Evolutionary conservation across 2,113 vertebrate species (phyloP).

Genomic region (Esox niger): DNA sequence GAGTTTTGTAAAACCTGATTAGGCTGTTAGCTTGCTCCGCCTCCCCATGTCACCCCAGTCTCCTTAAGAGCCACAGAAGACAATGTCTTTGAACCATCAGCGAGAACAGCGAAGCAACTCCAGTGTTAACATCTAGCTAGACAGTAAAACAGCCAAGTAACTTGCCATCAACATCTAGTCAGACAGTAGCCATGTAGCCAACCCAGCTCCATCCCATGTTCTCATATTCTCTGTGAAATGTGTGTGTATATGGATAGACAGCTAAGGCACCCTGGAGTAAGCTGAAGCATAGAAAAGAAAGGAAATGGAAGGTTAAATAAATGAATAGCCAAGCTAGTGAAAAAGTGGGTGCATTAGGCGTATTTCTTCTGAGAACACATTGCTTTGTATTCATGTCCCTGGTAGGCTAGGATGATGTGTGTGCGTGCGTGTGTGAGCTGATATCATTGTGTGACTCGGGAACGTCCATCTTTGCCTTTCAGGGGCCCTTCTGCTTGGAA

Average conservation of each 20-base stretch:
- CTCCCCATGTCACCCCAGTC: background rate
- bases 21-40: conserved; percentile 5
- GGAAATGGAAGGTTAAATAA: conserved; percentile 61
- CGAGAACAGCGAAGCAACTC: background rate
- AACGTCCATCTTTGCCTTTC: conserved; percentile 79
- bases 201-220: conserved; percentile 39
- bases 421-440: conserved; percentile 36
- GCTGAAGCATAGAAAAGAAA: conserved; percentile 55
- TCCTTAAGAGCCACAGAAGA: background rate
- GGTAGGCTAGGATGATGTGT: conserved; percentile 24
- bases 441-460: conserved; percentile 77
- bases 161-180: no score
- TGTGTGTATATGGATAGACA: conserved; percentile 47
- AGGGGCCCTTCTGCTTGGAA: conserved; percentile 80
- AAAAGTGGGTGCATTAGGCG: conserved; percentile 36
- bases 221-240: conserved; percentile 51
- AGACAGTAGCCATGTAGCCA: conserved; percentile 33
- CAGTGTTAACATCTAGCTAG: conserved; percentile 47
- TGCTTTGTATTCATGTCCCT: conserved; percentile 53
- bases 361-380: conserved; percentile 54
- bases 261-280: conserved; percentile 42
- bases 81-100: background rate
- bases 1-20: conserved; percentile 23
- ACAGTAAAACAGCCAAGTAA: conserved; percentile 38
- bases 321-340: conserved; percentile 22